Evolutionary conservation across 2,113 vertebrate genomes (phyloP).

Genomic region (Grantiella picta): DNA sequence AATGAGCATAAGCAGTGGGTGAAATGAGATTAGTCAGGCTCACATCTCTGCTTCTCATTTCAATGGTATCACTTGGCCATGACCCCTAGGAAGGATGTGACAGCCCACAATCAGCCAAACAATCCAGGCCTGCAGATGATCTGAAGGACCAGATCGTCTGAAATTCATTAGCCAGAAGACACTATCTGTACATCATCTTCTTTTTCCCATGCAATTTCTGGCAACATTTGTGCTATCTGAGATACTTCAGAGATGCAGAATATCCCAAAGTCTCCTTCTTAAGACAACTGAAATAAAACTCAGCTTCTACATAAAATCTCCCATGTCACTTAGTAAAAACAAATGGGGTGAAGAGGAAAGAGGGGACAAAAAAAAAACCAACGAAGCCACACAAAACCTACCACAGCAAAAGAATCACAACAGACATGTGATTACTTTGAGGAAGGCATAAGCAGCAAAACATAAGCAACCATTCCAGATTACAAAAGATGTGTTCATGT

Average conservation of each 20-base stretch:
- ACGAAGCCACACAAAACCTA: neutral
- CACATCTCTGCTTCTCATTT: neutral
- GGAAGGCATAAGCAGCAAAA: neutral
- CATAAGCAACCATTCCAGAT: neutral
- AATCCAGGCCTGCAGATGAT: neutral
- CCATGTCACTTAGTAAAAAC: neutral
- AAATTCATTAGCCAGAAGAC: neutral
- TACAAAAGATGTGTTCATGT: neutral
- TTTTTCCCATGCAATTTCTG: neutral
- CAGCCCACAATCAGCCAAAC: neutral
- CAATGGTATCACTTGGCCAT: neutral
- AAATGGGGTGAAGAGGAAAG: neutral
- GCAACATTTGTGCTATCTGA: neutral
- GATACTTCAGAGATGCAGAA: neutral
- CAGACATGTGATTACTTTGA: neutral
- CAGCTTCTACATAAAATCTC: neutral
- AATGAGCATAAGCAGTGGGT: neutral
- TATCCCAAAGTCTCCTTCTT: neutral
- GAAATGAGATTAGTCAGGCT: neutral
- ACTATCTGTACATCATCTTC: neutral
- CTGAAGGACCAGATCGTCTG: neutral
- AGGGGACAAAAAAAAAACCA: neutral
- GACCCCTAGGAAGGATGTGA: neutral
- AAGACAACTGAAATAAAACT: neutral
- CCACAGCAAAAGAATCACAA: neutral